Percentiles rank a stretch among this genome's conserved stretches.
phyloP scores from a whole-genome alignment of 2,797 vertebrate genomes.

The Geotria australis region DNA sequence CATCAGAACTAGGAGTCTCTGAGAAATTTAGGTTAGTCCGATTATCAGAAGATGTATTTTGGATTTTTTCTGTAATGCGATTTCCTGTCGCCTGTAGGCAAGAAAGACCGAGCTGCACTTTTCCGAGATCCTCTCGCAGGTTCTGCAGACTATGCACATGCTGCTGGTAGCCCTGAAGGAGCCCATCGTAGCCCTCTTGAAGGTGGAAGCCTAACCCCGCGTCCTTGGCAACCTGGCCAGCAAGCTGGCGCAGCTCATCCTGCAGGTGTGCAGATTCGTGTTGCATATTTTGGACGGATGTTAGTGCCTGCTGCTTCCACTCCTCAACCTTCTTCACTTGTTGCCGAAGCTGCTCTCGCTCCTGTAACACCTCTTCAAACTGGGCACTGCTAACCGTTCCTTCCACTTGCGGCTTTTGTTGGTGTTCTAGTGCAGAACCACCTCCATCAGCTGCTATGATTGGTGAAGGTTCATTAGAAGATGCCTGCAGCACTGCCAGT shows the following conservation, averaged over 20 bases:
- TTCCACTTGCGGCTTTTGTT: too few species aligned
- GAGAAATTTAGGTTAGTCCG: too few species aligned
- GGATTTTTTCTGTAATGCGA: neutral
- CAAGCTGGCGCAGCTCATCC: constrained; percentile 55
- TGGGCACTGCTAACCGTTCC: constrained; percentile 69
- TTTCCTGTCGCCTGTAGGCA: neutral
- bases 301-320: constrained; percentile 97
- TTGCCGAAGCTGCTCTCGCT: constrained; percentile 63
- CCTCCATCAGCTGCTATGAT: neutral
- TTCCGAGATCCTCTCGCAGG: constrained; percentile 48
- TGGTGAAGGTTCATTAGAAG: constrained; percentile 10
- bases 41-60: too few species aligned
- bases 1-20: too few species aligned
- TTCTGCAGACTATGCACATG: constrained; percentile 49
- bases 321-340: constrained; percentile 98
- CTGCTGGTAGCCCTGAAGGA: constrained; percentile 72
- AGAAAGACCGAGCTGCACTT: constrained; percentile 63
- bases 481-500: constrained; percentile 48
- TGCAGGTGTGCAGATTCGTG: constrained; percentile 79
- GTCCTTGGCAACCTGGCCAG: constrained; percentile 45
- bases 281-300: constrained; percentile 87
- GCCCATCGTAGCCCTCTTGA: constrained; percentile 41
- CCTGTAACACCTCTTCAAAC: constrained; percentile 75
- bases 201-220: constrained; percentile 49
- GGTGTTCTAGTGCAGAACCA: neutral